Conservation (phyloP, 35 echinoderm and acorn worm genomes). For the Patiria miniata region DNA sequence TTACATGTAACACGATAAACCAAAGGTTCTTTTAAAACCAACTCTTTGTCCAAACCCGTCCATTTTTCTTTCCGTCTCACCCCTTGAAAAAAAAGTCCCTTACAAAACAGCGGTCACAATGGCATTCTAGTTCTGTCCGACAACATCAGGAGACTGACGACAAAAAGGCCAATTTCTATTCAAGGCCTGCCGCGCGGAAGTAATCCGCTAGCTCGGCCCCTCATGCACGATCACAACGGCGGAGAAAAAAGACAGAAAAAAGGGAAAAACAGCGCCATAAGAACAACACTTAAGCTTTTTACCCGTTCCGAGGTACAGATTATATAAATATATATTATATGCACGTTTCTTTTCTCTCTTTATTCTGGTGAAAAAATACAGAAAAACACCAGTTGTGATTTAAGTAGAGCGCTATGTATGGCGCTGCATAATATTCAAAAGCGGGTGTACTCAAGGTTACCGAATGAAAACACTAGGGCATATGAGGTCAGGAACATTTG, state of each 20-base stretch:
- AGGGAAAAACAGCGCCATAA: neutral
- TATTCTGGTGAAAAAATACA: neutral
- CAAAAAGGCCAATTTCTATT: slow-evolving; percentile 22
- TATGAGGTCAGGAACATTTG: no score
- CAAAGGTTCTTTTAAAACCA: neutral
- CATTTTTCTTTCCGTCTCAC: neutral
- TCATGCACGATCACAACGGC: neutral
- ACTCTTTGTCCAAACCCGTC: neutral
- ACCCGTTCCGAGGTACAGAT: neutral
- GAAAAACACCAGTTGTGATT: neutral
- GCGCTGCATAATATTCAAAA: neutral
- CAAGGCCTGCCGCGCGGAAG: slow-evolving; percentile 6
- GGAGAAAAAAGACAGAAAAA: neutral
- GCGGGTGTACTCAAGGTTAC: neutral
- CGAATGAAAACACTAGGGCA: neutral
- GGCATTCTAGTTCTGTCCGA: slow-evolving; percentile 30
- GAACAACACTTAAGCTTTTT: slow-evolving; percentile 3
- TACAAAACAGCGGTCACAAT: neutral
- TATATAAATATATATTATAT: neutral
- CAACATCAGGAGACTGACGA: neutral
- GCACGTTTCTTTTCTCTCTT: neutral
- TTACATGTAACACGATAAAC: slow-evolving; percentile 32
- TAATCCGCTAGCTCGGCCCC: slow-evolving; percentile 17
- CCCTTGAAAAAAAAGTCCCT: neutral
- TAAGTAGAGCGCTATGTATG: neutral